These are phyloP conservation scores for Ovis canadensis DNA, from an alignment of 2,113 vertebrate species.

Conservation along the genomic window DNA sequence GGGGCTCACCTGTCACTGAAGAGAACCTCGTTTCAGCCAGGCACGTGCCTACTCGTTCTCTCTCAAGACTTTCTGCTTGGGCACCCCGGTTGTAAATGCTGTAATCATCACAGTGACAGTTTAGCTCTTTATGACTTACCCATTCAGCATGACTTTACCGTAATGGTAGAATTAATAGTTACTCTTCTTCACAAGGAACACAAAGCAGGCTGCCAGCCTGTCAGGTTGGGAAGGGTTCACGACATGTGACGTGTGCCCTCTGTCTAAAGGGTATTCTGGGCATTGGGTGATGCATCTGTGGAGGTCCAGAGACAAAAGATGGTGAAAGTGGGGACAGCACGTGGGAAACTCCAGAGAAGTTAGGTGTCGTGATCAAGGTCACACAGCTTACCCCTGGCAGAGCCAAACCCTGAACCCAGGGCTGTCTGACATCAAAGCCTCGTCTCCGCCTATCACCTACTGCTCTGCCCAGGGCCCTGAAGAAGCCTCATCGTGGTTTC, in stretches of 20 bases:
- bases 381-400: not conserved
- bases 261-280: not conserved
- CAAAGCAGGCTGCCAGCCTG: not conserved
- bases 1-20: not conserved
- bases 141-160: not conserved
- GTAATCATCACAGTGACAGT: not conserved
- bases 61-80: not conserved
- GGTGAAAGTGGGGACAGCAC: not conserved
- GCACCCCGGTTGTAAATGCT: not conserved
- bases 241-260: not conserved
- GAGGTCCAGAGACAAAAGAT: not conserved
- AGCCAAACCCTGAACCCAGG: not conserved
- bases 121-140: not conserved
- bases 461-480: not conserved
- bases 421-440: not conserved
- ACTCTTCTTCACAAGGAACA: fast-evolving
- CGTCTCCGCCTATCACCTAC: not conserved
- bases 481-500: not conserved
- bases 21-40: not conserved
- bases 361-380: not conserved
- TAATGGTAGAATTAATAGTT: not conserved
- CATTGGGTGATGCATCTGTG: not conserved
- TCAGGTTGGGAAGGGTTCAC: not conserved
- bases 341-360: not conserved
- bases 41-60: not conserved